Conservation (phyloP, 2,113 vertebrate genomes). For the Mobula birostris region DNA sequence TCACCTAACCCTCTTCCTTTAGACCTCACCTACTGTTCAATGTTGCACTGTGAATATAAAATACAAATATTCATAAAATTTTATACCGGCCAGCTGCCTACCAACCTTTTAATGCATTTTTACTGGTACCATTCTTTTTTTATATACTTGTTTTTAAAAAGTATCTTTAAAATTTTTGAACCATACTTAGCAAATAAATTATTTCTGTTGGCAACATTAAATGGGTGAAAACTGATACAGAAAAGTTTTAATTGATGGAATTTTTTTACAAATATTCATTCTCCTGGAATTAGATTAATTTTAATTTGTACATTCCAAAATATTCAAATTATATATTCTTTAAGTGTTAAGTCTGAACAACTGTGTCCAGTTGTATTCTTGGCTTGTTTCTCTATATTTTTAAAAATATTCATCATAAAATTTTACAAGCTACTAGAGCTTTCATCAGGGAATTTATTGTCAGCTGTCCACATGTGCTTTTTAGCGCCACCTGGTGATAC, state of each 20-base stretch:
- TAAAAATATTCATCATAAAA: not conserved
- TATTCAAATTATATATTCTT: not conserved
- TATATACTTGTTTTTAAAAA: not conserved
- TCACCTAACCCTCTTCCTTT: not conserved
- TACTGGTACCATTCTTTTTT: too few relatives aligned
- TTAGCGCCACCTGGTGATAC: not conserved
- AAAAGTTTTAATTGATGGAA: not conserved
- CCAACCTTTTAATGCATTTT: too few relatives aligned
- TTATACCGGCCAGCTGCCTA: too few relatives aligned
- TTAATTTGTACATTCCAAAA: not conserved
- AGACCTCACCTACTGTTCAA: too few relatives aligned
- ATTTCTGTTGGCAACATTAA: not conserved
- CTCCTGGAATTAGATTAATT: not conserved
- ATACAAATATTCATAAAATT: too few relatives aligned
- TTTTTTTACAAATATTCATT: not conserved
- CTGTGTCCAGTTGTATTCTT: not conserved
- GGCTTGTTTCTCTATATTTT: not conserved
- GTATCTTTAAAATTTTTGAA: not conserved
- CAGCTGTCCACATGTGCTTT: not conserved
- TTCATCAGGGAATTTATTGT: not conserved
- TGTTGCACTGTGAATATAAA: too few relatives aligned
- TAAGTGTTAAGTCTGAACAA: not conserved
- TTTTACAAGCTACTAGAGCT: not conserved
- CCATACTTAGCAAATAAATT: not conserved
- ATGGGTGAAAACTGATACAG: not conserved